Percentiles rank a stretch among this genome's conserved stretches.
Conservation (phyloP, 2,888 invertebrate genomes). For the Trachelus troglodyta region DNA sequence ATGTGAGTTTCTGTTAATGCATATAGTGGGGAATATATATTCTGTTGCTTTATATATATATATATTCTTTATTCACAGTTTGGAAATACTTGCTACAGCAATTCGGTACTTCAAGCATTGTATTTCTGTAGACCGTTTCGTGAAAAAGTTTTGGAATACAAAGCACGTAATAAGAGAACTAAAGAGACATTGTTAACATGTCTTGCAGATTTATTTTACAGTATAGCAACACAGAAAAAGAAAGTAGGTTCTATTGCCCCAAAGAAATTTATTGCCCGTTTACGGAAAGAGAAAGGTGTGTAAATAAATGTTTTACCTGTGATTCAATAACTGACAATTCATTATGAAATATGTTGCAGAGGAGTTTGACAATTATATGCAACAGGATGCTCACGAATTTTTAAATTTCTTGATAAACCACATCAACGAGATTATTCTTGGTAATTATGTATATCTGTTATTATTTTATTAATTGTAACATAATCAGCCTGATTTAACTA, state of each 20-base stretch:
- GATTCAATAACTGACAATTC: background rate
- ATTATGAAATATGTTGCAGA: constrained; percentile 73
- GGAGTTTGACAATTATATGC: constrained; percentile 99
- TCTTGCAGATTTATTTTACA: constrained; percentile 98
- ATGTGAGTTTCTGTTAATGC: constrained; percentile 76
- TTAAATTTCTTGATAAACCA: constrained; percentile 99
- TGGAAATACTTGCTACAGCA: constrained; percentile 99
- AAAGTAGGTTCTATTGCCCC: constrained; percentile 99
- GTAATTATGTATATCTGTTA: constrained; percentile 69
- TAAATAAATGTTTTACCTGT: constrained; percentile 12
- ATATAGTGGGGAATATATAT: constrained; percentile 8
- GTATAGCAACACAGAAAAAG: constrained; percentile 99
- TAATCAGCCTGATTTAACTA: background rate
- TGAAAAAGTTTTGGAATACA: constrained; percentile 98
- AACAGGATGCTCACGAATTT: constrained; percentile 99
- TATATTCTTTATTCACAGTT: constrained; percentile 75
- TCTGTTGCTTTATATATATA: constrained; percentile 13
- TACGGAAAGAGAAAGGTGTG: constrained; percentile 97
- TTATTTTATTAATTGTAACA: background rate
- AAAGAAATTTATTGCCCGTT: constrained; percentile 98
- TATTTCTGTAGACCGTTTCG: constrained; percentile 99
- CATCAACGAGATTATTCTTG: constrained; percentile 96
- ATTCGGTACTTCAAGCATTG: constrained; percentile 98
- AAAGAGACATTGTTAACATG: constrained; percentile 98
- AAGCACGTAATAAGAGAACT: constrained; percentile 93